Evolutionary conservation across 2,797 vertebrate species (phyloP).

Genomic region (Crocodylus rhombifer): DNA sequence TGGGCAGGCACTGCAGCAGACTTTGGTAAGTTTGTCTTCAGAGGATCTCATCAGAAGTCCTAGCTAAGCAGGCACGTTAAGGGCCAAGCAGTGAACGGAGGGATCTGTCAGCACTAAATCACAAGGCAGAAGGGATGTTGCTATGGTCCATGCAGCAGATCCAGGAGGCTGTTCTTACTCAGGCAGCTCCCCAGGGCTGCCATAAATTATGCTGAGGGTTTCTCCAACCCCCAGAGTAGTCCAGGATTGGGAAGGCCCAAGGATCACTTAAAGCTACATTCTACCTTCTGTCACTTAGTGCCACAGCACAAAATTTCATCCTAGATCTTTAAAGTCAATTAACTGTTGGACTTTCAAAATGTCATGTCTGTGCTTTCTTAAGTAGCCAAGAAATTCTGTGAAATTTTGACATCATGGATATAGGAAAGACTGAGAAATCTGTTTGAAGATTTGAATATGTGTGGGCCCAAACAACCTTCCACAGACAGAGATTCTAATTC

Average conservation of each 20-base stretch:
- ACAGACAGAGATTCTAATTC: neutral
- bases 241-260: neutral
- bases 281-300: neutral
- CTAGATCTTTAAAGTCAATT: neutral
- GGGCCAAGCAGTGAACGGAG: neutral
- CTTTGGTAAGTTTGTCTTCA: neutral
- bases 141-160: neutral
- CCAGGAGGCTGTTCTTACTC: neutral
- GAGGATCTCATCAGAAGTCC: neutral
- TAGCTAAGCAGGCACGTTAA: neutral
- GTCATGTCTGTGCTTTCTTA: neutral
- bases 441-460: neutral
- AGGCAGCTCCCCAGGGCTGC: neutral
- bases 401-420: neutral
- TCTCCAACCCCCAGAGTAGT: neutral
- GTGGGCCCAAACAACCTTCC: neutral
- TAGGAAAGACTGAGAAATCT: neutral
- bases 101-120: neutral
- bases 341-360: neutral
- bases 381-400: neutral
- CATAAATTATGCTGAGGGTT: neutral
- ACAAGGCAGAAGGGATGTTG: neutral
- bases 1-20: neutral
- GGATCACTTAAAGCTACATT: neutral
- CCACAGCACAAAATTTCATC: neutral